These are phyloP conservation scores for Alcis repandata DNA, from an alignment of 2,888 invertebrate species.

Conservation along the genomic window DNA sequence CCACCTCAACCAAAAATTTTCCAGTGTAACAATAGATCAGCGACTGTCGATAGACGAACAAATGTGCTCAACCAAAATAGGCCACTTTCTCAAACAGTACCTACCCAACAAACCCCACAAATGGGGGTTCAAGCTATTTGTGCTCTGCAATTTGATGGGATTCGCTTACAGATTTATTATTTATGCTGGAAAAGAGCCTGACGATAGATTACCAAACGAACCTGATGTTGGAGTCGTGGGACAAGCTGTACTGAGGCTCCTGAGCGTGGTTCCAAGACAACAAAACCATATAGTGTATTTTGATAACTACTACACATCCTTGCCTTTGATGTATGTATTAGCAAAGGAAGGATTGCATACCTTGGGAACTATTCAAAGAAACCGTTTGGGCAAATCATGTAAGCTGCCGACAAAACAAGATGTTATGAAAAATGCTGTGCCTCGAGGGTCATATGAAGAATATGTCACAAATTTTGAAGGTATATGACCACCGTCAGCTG, in stretches of 20 bases:
- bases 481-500: constrained; percentile 36
- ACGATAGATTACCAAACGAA: constrained; percentile 34
- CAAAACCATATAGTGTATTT: constrained; percentile 51
- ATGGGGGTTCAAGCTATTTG: constrained; percentile 49
- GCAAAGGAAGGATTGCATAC: constrained; percentile 23
- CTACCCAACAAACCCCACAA: constrained; percentile 50
- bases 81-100: constrained; percentile 47
- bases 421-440: not conserved
- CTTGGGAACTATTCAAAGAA: constrained; percentile 42
- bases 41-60: constrained; percentile 54
- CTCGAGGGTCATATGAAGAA: constrained; percentile 43
- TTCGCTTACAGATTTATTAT: constrained; percentile 45
- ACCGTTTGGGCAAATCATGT: constrained; percentile 40
- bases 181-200: constrained; percentile 40
- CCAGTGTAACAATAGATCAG: constrained; percentile 53
- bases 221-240: constrained; percentile 35
- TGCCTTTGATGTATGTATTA: constrained; percentile 50
- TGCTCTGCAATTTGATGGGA: constrained; percentile 45
- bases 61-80: constrained; percentile 47
- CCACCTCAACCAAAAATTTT: constrained; percentile 54
- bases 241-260: constrained; percentile 41
- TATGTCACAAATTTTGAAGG: constrained; percentile 41
- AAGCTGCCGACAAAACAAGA: constrained; percentile 15
- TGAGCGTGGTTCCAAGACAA: constrained; percentile 43
- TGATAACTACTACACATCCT: constrained; percentile 57